Evolutionary conservation across 2,797 vertebrate species (phyloP).

Genomic region (Heterohyrax brucei): DNA sequence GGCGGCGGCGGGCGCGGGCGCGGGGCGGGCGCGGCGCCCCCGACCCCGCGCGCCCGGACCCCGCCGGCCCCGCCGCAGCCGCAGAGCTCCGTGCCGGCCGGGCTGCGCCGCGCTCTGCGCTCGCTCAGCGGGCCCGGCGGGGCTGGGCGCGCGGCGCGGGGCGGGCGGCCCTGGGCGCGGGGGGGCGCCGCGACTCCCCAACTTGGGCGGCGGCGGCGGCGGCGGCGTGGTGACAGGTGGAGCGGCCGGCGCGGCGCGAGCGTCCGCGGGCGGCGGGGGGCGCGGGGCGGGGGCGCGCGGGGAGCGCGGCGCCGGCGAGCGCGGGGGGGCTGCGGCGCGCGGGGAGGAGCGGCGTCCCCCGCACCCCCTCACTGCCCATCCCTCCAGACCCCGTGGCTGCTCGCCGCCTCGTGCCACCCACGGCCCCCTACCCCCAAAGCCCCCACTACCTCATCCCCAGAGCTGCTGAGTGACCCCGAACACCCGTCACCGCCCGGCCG

Average conservation of each 20-base stretch:
- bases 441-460: too few species aligned
- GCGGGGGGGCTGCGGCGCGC: conserved; percentile 26
- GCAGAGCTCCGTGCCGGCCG: conserved; percentile 81
- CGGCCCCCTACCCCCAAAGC: too few species aligned
- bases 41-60: conserved; percentile 74
- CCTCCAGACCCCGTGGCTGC: not conserved
- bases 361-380: not conserved
- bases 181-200: conserved; percentile 62
- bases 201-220: conserved; percentile 72
- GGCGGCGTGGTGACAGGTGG: conserved; percentile 70
- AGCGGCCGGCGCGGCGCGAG: not conserved
- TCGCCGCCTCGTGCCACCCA: not conserved
- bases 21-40: conserved; percentile 64
- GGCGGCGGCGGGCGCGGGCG: conserved; percentile 64
- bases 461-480: too few species aligned
- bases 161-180: conserved; percentile 25
- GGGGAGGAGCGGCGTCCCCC: not conserved
- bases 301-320: conserved; percentile 11
- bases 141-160: conserved; percentile 42
- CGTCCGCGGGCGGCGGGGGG: conserved; percentile 48
- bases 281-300: conserved; percentile 10
- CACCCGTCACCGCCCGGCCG: too few species aligned
- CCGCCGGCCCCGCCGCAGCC: conserved; percentile 85
- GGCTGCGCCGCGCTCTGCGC: conserved; percentile 62
- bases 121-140: conserved; percentile 32